These are phyloP conservation scores for Tethya wilhelma DNA, from an alignment of 37 sponge, comb jelly and placozoan genomes.

Conservation along the genomic window DNA sequence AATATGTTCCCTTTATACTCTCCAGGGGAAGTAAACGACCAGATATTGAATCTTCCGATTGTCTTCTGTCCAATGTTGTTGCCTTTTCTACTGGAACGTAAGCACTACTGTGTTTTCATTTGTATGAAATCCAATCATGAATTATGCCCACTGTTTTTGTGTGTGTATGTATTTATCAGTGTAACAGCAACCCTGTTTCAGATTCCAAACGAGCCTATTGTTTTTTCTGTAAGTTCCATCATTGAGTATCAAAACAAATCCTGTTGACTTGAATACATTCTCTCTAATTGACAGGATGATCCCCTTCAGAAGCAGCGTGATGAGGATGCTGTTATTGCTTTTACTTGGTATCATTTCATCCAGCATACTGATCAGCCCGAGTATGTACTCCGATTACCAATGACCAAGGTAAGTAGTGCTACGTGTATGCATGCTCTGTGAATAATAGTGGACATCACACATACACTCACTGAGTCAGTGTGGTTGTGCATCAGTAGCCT, in stretches of 20 bases:
- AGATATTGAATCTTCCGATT: slow-evolving; percentile 33
- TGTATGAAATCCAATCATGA: neutral
- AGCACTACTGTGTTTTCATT: neutral
- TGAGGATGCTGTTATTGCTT: slow-evolving; percentile 92
- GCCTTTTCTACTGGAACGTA: slow-evolving; percentile 63
- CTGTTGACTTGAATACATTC: neutral
- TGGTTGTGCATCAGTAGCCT: too few relatives aligned
- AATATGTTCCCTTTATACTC: too few relatives aligned
- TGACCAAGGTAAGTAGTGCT: slow-evolving; percentile 99
- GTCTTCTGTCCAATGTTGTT: slow-evolving; percentile 24
- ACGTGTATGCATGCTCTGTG: too few relatives aligned
- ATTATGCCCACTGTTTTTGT: neutral
- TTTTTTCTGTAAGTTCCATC: slow-evolving; percentile 68
- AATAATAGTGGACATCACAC: too few relatives aligned
- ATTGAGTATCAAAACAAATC: neutral
- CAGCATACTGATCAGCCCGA: slow-evolving; percentile 74
- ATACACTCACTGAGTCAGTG: too few relatives aligned
- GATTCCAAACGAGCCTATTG: slow-evolving; percentile 85
- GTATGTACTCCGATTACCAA: slow-evolving; percentile 82
- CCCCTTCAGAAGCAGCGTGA: slow-evolving; percentile 53
- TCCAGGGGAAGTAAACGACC: slow-evolving; percentile 7
- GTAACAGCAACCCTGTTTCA: slow-evolving; percentile 84
- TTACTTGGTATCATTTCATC: slow-evolving; percentile 87
- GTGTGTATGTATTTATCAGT: slow-evolving; percentile 13
- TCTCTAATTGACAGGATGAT: neutral